These are phyloP conservation scores for Hypotaenidia philippensis DNA, from an alignment of 2,797 vertebrate species.

Conservation along the genomic window DNA sequence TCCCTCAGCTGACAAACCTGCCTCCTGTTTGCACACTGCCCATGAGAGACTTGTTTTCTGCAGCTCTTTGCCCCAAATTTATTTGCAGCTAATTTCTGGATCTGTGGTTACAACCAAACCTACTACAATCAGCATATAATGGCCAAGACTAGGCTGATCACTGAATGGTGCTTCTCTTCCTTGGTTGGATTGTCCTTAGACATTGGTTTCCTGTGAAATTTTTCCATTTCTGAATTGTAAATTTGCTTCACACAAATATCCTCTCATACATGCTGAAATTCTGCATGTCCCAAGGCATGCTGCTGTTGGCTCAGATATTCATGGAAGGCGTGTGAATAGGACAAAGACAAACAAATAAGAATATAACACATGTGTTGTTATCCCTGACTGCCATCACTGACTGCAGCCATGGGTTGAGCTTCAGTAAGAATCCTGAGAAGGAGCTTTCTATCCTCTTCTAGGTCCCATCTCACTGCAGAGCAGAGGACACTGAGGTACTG, in stretches of 20 bases:
- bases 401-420: neutral
- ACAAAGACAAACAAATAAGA: neutral
- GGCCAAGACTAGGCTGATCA: neutral
- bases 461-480: neutral
- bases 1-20: neutral
- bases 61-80: neutral
- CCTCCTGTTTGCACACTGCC: neutral
- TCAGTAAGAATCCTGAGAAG: neutral
- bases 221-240: neutral
- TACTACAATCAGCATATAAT: neutral
- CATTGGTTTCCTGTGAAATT: neutral
- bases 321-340: neutral
- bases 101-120: neutral
- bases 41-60: neutral
- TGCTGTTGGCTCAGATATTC: neutral
- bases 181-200: neutral
- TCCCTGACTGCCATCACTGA: neutral
- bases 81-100: neutral
- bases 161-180: neutral
- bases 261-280: neutral
- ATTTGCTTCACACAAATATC: neutral
- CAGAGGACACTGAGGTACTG: neutral
- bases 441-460: neutral
- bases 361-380: neutral
- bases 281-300: neutral